These are phyloP conservation scores for Hypanus sabinus DNA, from an alignment of 2,113 vertebrate species.

Conservation along the genomic window DNA sequence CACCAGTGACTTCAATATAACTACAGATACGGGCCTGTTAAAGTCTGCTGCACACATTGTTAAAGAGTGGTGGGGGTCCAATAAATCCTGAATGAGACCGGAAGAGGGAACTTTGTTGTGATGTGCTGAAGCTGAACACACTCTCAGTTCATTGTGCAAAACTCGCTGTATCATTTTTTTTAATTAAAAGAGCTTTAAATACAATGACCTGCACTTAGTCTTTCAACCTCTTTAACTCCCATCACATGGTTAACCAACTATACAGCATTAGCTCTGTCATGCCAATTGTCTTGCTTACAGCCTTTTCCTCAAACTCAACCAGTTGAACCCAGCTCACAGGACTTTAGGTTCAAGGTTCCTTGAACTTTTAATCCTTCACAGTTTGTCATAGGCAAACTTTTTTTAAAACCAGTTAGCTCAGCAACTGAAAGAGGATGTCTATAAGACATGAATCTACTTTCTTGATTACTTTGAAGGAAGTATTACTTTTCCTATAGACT, in stretches of 20 bases:
- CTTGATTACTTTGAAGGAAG: not conserved
- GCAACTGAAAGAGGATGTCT: not conserved
- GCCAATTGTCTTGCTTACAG: constrained; percentile 11
- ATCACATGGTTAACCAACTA: constrained; percentile 16
- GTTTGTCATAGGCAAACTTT: not conserved
- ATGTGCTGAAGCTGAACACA: not conserved
- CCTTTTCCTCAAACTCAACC: not conserved
- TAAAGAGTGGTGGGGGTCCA: not conserved
- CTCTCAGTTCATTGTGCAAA: not conserved
- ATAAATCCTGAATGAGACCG: constrained; percentile 1
- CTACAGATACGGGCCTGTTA: constrained; percentile 12
- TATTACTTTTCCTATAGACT: not conserved
- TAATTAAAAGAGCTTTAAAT: constrained; percentile 33
- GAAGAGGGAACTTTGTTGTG: constrained; percentile 29
- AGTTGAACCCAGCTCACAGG: not conserved
- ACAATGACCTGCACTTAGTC: constrained; percentile 9
- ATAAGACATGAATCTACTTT: not conserved
- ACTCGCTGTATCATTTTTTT: not conserved
- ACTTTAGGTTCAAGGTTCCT: not conserved
- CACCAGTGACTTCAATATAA: not conserved
- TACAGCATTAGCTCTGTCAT: not conserved
- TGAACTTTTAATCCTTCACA: constrained; percentile 22
- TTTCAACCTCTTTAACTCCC: not conserved
- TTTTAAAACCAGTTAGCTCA: not conserved
- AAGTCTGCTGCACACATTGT: constrained; percentile 5